phyloP scores from a whole-genome alignment of 23 tunicate genomes.

The Diplosoma virens region DNA sequence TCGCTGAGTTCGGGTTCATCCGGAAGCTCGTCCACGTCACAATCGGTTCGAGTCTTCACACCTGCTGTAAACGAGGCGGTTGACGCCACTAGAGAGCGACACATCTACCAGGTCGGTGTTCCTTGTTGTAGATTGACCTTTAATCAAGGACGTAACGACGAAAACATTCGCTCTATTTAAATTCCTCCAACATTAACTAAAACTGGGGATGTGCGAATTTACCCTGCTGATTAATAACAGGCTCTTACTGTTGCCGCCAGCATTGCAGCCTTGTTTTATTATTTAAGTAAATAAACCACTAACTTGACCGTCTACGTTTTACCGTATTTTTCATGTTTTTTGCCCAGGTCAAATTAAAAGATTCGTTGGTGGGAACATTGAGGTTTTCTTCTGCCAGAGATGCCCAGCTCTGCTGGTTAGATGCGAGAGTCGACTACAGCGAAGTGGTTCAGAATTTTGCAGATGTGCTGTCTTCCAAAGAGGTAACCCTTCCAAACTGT shows the following conservation, averaged over 20 bases:
- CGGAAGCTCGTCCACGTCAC: neutral
- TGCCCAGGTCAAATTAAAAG: slow-evolving; percentile 74
- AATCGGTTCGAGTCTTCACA: slow-evolving; percentile 57
- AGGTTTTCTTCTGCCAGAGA: slow-evolving; percentile 67
- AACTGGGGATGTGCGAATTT: too few relatives aligned
- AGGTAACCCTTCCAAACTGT: too few relatives aligned
- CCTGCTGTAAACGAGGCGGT: slow-evolving; percentile 89
- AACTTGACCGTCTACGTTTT: too few relatives aligned
- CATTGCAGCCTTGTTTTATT: too few relatives aligned
- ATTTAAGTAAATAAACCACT: too few relatives aligned
- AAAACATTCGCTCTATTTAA: too few relatives aligned
- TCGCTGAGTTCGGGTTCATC: neutral
- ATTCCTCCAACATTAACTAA: too few relatives aligned
- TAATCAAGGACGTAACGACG: too few relatives aligned
- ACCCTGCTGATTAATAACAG: too few relatives aligned
- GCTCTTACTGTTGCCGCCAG: too few relatives aligned
- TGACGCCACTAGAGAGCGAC: slow-evolving; percentile 91
- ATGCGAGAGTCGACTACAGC: slow-evolving; percentile 77
- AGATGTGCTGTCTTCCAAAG: slow-evolving; percentile 51
- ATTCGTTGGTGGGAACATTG: slow-evolving; percentile 76
- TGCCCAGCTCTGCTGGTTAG: slow-evolving; percentile 80
- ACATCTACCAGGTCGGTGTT: slow-evolving; percentile 85
- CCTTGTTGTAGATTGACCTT: too few relatives aligned
- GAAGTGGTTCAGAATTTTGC: slow-evolving; percentile 52
- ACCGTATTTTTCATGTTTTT: too few relatives aligned